Evolutionary conservation across 1,140 invertebrate genomes (phyloP).

Genomic region (Aphelenchoides fujianensis): DNA sequence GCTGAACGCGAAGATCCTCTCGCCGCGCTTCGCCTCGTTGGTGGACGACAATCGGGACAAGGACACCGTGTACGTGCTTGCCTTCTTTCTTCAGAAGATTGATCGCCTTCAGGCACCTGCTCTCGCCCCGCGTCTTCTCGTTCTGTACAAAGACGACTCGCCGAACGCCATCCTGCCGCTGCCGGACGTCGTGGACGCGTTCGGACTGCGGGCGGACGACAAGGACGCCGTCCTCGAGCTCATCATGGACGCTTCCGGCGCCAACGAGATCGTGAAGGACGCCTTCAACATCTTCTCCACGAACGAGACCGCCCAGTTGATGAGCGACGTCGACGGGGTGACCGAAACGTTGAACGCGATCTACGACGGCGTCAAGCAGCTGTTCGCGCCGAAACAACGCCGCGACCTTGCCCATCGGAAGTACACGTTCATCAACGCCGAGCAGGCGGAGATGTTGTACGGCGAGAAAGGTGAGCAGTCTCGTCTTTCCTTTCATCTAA

Average conservation of each 20-base stretch:
- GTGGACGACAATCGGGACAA: not conserved
- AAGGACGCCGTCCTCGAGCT: conserved; percentile 27
- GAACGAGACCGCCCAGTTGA: conserved; percentile 12
- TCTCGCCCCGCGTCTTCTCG: conserved; percentile 24
- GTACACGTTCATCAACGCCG: conserved; percentile 10
- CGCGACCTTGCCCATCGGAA: conserved; percentile 8
- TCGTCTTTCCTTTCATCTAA: too few relatives aligned
- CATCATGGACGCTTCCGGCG: conserved; percentile 25
- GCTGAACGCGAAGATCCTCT: conserved; percentile 15
- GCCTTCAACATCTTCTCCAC: conserved; percentile 23
- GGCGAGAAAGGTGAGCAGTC: not conserved
- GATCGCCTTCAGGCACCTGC: conserved; percentile 20
- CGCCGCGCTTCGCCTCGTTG: conserved; percentile 10
- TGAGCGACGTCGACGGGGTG: conserved; percentile 9
- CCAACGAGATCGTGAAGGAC: conserved; percentile 24
- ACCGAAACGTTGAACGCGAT: conserved; percentile 10
- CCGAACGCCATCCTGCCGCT: conserved; percentile 22
- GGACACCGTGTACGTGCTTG: conserved; percentile 8
- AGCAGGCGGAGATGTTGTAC: conserved; percentile 8
- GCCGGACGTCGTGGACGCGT: conserved; percentile 26
- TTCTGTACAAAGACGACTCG: conserved; percentile 33
- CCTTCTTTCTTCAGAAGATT: not conserved
- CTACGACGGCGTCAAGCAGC: conserved; percentile 5
- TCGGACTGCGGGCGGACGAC: conserved; percentile 18
- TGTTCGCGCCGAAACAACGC: not conserved